Evolutionary conservation across 2,888 invertebrate species (phyloP).

Genomic region (Epinotia bilunana): DNA sequence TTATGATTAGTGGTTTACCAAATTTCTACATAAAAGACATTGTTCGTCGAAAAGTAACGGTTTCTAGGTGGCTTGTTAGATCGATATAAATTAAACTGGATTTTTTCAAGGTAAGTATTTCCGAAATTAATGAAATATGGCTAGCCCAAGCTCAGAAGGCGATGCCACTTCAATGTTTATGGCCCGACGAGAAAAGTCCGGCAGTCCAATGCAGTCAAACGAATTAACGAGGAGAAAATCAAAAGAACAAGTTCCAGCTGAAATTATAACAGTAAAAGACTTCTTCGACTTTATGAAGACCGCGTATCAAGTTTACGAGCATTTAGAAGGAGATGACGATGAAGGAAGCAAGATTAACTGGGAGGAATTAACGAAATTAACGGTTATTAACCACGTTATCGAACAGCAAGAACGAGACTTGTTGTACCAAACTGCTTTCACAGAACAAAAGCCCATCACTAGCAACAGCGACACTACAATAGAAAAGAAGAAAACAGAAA

Average conservation of each 20-base stretch:
- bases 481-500: constrained; percentile 61
- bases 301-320: constrained; percentile 87
- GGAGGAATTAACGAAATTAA: constrained; percentile 80
- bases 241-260: constrained; percentile 68
- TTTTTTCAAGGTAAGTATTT: constrained; percentile 7
- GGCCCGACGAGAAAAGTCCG: constrained; percentile 61
- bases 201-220: constrained; percentile 62
- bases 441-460: constrained; percentile 64
- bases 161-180: constrained; percentile 75
- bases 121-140: constrained; percentile 59
- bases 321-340: constrained; percentile 75
- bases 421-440: constrained; percentile 65
- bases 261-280: constrained; percentile 87
- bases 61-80: constrained; percentile 62
- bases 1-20: background rate
- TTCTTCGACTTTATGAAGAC: constrained; percentile 90
- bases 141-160: constrained; percentile 67
- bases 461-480: constrained; percentile 75
- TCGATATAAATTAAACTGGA: constrained; percentile 42
- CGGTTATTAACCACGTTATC: constrained; percentile 78
- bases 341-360: constrained; percentile 77
- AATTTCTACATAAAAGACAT: constrained; percentile 27
- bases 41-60: constrained; percentile 30
- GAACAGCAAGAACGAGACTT: constrained; percentile 78
- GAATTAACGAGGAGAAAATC: constrained; percentile 62